These are phyloP conservation scores for Botia kubotai DNA, from an alignment of 2,797 vertebrate genomes.

Conservation along the genomic window DNA sequence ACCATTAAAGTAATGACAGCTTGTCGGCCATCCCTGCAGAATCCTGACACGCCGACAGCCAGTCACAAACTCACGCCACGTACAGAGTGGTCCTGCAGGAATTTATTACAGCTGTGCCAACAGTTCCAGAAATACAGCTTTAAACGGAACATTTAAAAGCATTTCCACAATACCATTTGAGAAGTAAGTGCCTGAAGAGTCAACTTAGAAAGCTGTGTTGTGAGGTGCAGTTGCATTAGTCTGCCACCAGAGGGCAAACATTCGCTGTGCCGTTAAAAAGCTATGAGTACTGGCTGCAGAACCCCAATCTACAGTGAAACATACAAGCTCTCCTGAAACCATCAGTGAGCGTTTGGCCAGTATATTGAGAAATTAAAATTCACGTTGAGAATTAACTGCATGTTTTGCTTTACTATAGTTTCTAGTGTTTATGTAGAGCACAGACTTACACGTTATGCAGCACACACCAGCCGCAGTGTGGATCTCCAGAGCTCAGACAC, in stretches of 20 bases:
- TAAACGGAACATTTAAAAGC: neutral
- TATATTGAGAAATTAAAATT: neutral
- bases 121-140: neutral
- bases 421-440: neutral
- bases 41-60: constrained; percentile 29
- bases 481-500: constrained; percentile 97
- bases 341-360: neutral
- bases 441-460: constrained; percentile 94
- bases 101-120: neutral
- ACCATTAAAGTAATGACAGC: constrained; percentile 74
- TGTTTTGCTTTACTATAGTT: neutral
- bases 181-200: neutral
- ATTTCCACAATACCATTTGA: neutral
- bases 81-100: neutral
- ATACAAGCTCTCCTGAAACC: neutral
- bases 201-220: neutral
- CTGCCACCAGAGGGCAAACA: constrained; percentile 77
- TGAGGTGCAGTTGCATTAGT: constrained; percentile 60
- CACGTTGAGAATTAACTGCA: neutral
- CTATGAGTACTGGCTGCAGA: neutral
- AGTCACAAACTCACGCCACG: neutral
- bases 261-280: constrained; percentile 57
- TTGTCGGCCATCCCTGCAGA: constrained; percentile 15
- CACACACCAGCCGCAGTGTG: constrained; percentile 98
- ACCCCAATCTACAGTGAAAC: neutral